Evolutionary conservation across 2,888 invertebrate genomes (phyloP).

Genomic region (Nysson spinosus): DNA sequence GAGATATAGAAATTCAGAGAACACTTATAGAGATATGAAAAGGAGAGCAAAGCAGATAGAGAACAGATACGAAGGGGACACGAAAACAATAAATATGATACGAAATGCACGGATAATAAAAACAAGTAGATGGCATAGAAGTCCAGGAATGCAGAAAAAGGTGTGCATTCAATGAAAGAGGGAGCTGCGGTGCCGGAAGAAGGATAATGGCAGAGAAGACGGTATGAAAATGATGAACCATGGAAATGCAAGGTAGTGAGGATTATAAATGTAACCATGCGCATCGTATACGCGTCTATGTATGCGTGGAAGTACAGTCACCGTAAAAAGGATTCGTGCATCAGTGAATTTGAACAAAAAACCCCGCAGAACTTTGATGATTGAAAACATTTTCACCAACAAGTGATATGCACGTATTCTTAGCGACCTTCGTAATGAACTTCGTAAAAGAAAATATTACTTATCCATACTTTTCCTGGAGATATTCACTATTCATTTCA

Average conservation of each 20-base stretch:
- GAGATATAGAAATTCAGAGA: constrained; percentile 35
- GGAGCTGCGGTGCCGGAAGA: no score
- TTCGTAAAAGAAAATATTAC: no score
- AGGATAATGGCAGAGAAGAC: no score
- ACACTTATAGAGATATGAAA: constrained; percentile 25
- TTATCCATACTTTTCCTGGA: no score
- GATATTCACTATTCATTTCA: no score
- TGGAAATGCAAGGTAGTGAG: constrained; percentile 56
- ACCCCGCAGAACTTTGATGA: no score
- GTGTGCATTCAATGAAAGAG: constrained; percentile 11
- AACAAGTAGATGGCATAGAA: not conserved
- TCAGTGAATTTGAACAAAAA: no score
- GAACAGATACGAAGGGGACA: not conserved
- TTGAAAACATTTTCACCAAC: no score
- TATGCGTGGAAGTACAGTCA: constrained; percentile 2
- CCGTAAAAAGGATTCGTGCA: no score
- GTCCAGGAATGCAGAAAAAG: not conserved
- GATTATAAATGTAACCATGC: constrained; percentile 40
- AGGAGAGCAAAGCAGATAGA: not conserved
- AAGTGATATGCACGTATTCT: no score
- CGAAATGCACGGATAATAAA: not conserved
- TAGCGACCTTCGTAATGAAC: no score
- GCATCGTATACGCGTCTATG: not conserved
- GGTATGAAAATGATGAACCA: constrained; percentile 42
- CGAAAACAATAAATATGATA: not conserved